These are phyloP conservation scores for Sinocyclocheilus rhinocerous DNA, from an alignment of 2,113 vertebrate genomes.

Conservation along the genomic window DNA sequence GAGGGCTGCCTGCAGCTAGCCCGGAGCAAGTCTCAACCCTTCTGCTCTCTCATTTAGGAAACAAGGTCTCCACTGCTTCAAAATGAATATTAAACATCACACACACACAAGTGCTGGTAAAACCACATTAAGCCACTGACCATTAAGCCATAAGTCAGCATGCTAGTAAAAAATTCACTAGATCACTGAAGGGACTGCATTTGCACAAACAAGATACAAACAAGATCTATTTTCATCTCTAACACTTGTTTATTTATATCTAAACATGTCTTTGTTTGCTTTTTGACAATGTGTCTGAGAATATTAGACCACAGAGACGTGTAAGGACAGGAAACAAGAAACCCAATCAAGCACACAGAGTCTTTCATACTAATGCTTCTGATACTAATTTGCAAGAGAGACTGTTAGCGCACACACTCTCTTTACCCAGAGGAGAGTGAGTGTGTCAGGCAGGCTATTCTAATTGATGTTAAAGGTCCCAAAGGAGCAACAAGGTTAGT, in stretches of 20 bases:
- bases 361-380: conserved; percentile 33
- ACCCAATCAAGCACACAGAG: conserved; percentile 16
- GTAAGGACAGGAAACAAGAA: conserved; percentile 23
- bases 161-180: conserved; percentile 17
- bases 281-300: conserved; percentile 27
- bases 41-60: conserved; percentile 76
- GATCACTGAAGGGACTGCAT: not conserved
- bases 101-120: conserved; percentile 60
- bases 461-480: conserved; percentile 65
- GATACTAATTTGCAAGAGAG: conserved; percentile 30
- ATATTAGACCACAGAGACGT: conserved; percentile 12
- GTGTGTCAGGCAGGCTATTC: conserved; percentile 54
- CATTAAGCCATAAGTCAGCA: not conserved
- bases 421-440: conserved; percentile 41
- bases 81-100: conserved; percentile 73
- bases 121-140: conserved; percentile 9
- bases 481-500: conserved; percentile 53
- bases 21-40: conserved; percentile 72
- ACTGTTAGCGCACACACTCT: conserved; percentile 5
- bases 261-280: conserved; percentile 34
- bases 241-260: conserved; percentile 25
- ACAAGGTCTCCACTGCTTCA: conserved; percentile 75
- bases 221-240: conserved; percentile 22
- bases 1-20: conserved; percentile 74
- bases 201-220: not conserved